Evolutionary conservation across 2,797 vertebrate genomes (phyloP).

Genomic region (Potorous gilbertii): DNA sequence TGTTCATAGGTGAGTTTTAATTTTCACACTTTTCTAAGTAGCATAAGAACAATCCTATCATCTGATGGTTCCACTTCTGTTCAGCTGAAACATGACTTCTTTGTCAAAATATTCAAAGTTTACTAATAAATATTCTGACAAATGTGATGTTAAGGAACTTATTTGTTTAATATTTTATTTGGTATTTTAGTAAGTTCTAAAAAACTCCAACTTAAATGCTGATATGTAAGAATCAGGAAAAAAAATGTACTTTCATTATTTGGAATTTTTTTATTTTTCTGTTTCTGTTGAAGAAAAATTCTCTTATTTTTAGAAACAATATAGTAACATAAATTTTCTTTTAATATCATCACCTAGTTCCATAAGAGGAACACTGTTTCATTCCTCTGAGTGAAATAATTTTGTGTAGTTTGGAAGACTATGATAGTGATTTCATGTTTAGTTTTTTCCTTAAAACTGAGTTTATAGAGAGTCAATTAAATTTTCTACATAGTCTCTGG

Average conservation of each 20-base stretch:
- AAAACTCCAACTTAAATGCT: not conserved
- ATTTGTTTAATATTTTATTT: slow-evolving; percentile 15
- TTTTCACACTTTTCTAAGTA: not conserved
- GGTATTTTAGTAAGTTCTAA: not conserved
- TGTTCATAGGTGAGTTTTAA: slow-evolving; percentile 91
- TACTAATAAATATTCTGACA: not conserved
- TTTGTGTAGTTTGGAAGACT: not conserved
- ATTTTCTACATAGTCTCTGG: not conserved
- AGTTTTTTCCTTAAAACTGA: not conserved
- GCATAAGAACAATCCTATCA: not conserved
- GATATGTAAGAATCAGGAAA: not conserved
- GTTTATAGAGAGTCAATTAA: not conserved
- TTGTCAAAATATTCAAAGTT: not conserved
- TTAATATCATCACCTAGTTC: not conserved
- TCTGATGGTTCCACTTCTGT: not conserved
- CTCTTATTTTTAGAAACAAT: not conserved
- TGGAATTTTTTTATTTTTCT: slow-evolving; percentile 9
- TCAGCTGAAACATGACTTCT: not conserved
- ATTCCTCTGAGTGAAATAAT: not conserved
- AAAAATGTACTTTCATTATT: not conserved
- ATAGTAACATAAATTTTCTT: not conserved
- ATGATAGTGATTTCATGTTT: not conserved
- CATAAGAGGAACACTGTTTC: not conserved
- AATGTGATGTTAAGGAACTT: not conserved
- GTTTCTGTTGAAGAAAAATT: not conserved